Evolutionary conservation across 2,797 vertebrate genomes (phyloP).

Genomic region (Acanthurus lineatus): DNA sequence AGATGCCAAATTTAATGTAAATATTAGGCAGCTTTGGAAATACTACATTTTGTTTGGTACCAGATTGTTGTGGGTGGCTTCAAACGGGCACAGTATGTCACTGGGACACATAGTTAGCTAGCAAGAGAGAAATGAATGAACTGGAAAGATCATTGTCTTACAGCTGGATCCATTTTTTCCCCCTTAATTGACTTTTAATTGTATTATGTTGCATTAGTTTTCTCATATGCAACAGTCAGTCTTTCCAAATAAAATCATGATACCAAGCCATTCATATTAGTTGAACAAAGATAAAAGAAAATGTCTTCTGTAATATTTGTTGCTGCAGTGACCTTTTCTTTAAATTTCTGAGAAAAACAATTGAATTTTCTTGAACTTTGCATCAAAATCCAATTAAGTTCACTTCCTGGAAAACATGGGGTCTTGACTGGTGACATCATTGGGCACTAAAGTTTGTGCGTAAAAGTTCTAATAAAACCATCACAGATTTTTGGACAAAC

Average conservation of each 20-base stretch:
- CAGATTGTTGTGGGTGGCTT: no score
- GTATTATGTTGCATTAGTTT: not conserved
- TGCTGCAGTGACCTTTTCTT: not conserved
- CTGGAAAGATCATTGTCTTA: no score
- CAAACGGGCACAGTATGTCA: no score
- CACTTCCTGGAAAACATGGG: conserved; percentile 40
- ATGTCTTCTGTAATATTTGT: not conserved
- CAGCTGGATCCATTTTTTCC: no score
- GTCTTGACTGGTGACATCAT: conserved; percentile 60
- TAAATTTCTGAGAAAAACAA: not conserved
- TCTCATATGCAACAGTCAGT: not conserved
- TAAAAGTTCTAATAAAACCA: conserved; percentile 60
- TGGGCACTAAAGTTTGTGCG: conserved; percentile 31
- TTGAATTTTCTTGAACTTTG: not conserved
- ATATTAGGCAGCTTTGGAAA: not conserved
- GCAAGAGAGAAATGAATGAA: no score
- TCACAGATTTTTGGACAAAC: conserved; percentile 41
- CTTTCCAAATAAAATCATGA: not conserved
- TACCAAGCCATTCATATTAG: no score
- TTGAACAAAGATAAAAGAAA: no score
- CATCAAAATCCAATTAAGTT: not conserved
- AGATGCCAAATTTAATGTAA: not conserved
- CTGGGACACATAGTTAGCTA: no score
- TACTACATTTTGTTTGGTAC: no score
- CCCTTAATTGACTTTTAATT: no score